Conservation (phyloP, 1,140 invertebrate species). For the Sinonovacula constricta region DNA sequence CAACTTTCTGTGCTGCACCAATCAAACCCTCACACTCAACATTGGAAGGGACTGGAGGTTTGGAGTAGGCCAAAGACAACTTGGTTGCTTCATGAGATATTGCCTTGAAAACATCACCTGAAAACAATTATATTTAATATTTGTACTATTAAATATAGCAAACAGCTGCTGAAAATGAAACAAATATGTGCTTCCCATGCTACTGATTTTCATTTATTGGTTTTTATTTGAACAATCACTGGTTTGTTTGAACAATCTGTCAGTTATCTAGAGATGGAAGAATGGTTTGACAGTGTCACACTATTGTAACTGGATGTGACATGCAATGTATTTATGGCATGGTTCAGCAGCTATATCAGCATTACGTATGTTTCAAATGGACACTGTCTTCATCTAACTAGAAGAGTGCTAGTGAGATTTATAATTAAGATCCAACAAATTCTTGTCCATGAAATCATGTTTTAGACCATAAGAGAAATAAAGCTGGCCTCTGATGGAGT, state of each 20-base stretch:
- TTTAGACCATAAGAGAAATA: too few species aligned
- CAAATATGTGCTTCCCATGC: neutral
- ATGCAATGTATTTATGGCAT: too few species aligned
- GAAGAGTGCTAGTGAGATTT: neutral
- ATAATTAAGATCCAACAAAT: too few species aligned
- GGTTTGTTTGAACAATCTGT: neutral
- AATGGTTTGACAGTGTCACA: neutral
- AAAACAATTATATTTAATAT: neutral
- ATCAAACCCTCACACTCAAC: conserved; percentile 49
- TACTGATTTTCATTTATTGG: neutral
- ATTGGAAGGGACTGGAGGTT: conserved; percentile 52
- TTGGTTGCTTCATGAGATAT: conserved; percentile 64
- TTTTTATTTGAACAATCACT: neutral
- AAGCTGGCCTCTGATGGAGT: too few species aligned
- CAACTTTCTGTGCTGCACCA: conserved; percentile 53
- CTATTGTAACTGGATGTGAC: neutral
- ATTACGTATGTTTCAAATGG: too few species aligned
- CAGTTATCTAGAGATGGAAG: neutral
- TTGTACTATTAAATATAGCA: neutral
- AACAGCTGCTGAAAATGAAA: neutral
- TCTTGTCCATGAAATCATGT: too few species aligned
- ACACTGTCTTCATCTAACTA: too few species aligned
- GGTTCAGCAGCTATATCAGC: too few species aligned
- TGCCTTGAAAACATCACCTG: conserved; percentile 55
- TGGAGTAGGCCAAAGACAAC: conserved; percentile 59